A percentile compares a stretch with the other conserved stretches of the same genome.
Conservation (phyloP, 92 coral and sea anemone genomes). For the Porites lobata region DNA sequence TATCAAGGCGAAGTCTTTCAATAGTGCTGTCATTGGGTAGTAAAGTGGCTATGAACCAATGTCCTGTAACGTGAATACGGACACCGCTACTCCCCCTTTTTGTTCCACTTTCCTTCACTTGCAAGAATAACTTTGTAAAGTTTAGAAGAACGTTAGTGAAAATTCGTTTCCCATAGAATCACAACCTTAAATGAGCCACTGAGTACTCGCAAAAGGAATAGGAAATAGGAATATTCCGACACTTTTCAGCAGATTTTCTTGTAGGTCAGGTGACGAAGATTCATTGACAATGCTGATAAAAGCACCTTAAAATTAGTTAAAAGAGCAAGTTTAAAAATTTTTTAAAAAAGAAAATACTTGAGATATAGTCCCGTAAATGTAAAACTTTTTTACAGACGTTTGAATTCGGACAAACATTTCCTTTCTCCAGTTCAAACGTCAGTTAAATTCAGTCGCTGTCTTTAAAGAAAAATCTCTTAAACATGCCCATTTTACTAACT, state of each 20-base stretch:
- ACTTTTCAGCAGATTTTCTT: no score
- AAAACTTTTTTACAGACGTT: no score
- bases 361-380: no score
- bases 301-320: no score
- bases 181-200: no score
- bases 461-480: constrained; percentile 26
- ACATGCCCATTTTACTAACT: constrained; percentile 6
- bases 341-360: no score
- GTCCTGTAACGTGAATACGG: constrained; percentile 17
- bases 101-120: constrained; percentile 10
- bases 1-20: constrained; percentile 3
- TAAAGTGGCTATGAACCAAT: constrained; percentile 15
- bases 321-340: no score
- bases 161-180: not conserved
- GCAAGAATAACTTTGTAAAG: constrained; percentile 2
- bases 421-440: not conserved
- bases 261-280: no score
- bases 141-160: not conserved
- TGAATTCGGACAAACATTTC: no score
- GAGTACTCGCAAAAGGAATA: no score
- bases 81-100: constrained; percentile 6
- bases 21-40: constrained; percentile 10
- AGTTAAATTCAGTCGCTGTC: constrained; percentile 15
- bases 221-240: no score
- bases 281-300: no score